A percentile compares a stretch with the other conserved stretches of the same genome.
phyloP scores from a whole-genome alignment of 1,140 invertebrate species.

The Drosophila paulistorum region DNA sequence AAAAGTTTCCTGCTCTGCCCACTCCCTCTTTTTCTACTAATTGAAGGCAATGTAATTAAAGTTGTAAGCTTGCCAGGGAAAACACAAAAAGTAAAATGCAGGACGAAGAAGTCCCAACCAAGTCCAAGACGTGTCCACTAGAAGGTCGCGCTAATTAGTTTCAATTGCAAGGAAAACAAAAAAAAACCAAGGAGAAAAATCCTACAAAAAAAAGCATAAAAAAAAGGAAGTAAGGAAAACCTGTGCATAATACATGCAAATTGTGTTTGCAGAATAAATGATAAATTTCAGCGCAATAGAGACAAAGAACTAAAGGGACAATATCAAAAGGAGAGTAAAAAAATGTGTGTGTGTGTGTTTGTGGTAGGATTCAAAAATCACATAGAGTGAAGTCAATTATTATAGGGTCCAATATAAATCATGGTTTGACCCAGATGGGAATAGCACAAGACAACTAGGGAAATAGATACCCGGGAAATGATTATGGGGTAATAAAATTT shows the following conservation, averaged over 20 bases:
- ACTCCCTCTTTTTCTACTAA: conserved; percentile 11
- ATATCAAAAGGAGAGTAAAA: no score
- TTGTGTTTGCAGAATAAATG: conserved; percentile 43
- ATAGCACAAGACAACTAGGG: no score
- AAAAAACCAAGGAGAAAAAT: not conserved
- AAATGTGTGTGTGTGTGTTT: no score
- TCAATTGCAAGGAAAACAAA: conserved; percentile 29
- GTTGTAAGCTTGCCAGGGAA: conserved; percentile 40
- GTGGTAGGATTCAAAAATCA: no score
- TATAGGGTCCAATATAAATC: no score
- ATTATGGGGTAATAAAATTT: no score
- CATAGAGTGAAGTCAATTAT: no score
- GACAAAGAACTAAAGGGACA: no score
- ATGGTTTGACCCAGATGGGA: no score
- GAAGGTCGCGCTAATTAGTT: conserved; percentile 53
- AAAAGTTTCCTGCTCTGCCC: conserved; percentile 3
- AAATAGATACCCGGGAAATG: no score
- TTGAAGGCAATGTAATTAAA: conserved; percentile 61
- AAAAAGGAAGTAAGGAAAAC: not conserved
- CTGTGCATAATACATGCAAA: conserved; percentile 58
- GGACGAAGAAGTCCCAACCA: conserved; percentile 6
- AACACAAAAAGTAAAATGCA: conserved; percentile 34
- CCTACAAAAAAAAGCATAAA: not conserved
- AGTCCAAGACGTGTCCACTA: conserved; percentile 13
- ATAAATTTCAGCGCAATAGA: not conserved